Conservation (phyloP, 2,888 invertebrate genomes). For the Pecten maximus region DNA sequence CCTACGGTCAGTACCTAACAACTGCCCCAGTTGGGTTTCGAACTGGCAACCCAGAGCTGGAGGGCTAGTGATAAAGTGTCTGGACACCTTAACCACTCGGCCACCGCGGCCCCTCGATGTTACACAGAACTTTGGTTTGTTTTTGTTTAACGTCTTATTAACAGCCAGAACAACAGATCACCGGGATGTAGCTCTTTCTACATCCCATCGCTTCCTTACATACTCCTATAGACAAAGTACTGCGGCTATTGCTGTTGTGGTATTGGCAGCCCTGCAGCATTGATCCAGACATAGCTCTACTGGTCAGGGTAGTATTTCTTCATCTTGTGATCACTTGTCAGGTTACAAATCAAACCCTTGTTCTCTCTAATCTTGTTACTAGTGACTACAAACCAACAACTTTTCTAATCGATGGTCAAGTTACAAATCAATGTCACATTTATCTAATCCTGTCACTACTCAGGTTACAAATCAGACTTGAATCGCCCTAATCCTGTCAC, state of each 20-base stretch:
- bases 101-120: too few relatives aligned
- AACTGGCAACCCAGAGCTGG: too few relatives aligned
- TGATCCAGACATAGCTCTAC: background rate
- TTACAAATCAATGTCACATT: background rate
- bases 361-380: background rate
- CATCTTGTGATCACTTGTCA: background rate
- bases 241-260: background rate
- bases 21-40: too few relatives aligned
- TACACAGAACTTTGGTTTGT: too few relatives aligned
- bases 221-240: background rate
- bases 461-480: background rate
- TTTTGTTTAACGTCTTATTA: too few relatives aligned
- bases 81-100: too few relatives aligned
- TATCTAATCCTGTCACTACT: background rate
- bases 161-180: too few relatives aligned
- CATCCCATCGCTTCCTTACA: background rate
- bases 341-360: background rate
- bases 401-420: too few relatives aligned
- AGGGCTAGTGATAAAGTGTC: too few relatives aligned
- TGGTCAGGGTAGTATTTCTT: background rate
- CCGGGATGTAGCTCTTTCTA: too few relatives aligned
- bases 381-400: background rate
- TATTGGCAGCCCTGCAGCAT: background rate
- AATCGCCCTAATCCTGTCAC: background rate
- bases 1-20: too few relatives aligned